Conservation (phyloP, 1,140 invertebrate species). For the Cecropterus lyciades region DNA sequence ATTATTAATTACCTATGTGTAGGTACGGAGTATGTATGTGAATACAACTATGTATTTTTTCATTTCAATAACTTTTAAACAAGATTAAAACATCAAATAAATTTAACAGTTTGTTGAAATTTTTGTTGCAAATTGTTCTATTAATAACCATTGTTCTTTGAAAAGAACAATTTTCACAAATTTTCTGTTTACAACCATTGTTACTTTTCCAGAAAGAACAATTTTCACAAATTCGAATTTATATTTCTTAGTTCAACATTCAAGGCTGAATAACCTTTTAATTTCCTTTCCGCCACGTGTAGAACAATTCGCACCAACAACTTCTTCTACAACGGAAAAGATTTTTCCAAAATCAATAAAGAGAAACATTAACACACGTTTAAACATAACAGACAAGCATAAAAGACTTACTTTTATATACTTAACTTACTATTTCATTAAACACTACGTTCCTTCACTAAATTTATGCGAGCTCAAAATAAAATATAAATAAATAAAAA, state of each 20-base stretch:
- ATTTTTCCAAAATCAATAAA: slow-evolving; percentile 38
- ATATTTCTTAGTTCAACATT: no score
- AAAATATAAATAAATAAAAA: slow-evolving; percentile 43
- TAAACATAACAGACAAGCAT: slow-evolving; percentile 50
- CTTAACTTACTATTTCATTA: slow-evolving; percentile 60
- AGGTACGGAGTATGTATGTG: slow-evolving; percentile 75
- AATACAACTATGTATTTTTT: slow-evolving; percentile 35
- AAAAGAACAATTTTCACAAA: no score
- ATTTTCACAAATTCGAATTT: no score
- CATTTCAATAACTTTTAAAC: slow-evolving; percentile 50
- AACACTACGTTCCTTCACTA: slow-evolving; percentile 51
- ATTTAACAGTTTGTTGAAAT: slow-evolving; percentile 37
- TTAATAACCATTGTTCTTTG: slow-evolving; percentile 1
- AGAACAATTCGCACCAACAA: slow-evolving; percentile 33
- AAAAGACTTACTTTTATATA: slow-evolving; percentile 50
- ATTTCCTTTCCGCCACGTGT: slow-evolving; percentile 21
- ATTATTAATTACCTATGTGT: slow-evolving; percentile 63
- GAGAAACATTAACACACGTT: slow-evolving; percentile 26
- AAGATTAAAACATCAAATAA: slow-evolving; percentile 38
- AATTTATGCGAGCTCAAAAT: slow-evolving; percentile 48
- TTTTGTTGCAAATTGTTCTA: slow-evolving; percentile 28
- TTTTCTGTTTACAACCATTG: no score
- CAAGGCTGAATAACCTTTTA: not conserved
- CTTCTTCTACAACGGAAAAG: slow-evolving; percentile 40
- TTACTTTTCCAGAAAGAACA: no score